Evolutionary conservation across 2,113 vertebrate genomes (phyloP), one percentile per base, ranked within the genome.

Genomic region (Hucho hucho): DNA sequence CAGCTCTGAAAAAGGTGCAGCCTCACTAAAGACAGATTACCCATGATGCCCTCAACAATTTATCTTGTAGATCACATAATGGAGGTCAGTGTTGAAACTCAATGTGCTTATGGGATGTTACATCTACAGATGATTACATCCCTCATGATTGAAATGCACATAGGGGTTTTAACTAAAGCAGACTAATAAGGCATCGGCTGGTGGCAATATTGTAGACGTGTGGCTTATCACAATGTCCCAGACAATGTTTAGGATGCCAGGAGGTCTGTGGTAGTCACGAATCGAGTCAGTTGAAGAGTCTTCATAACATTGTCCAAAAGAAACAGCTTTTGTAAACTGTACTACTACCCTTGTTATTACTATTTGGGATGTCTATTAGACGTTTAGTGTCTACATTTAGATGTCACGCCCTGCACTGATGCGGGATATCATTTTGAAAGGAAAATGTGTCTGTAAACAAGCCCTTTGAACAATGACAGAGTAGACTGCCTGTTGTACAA

Each of bases 351-450:
- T 11, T 22, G 58, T 61, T 29, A 32, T 66, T 43, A 6, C 6
- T 20, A 29, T 66, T 66, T 6, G 28, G 12, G 28, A 18, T 66
- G 24, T 14, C 4, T 28, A 26, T 25, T 65, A 5, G 16, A 32
- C n/a, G 4, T 20, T 67, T 16, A 67, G 29, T 67, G 28, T 20
- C 16, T 67, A 32, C 28, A 37, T n/a, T 67, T 67, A 32, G 26
- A 67, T 67, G 28, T n/a, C n/a, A n/a, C n/a, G n/a, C n/a, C n/a
- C n/a, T 9, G 14, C 13, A n/a, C 29, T 32, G 3, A 61, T 37
- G 6, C 18, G 47, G 47, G 16, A 47, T 65, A 68, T 68, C n/a
- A 64, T 61, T 63, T 73, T 72, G 64, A 78, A 46, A 69, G n/a
- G 26, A 58, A 32, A 73, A 29, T 68, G 68, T 73, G 0, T 26